Base-by-base conservation (phyloP, 2,797 vertebrate genomes). In the Varecia variegata region DNA sequence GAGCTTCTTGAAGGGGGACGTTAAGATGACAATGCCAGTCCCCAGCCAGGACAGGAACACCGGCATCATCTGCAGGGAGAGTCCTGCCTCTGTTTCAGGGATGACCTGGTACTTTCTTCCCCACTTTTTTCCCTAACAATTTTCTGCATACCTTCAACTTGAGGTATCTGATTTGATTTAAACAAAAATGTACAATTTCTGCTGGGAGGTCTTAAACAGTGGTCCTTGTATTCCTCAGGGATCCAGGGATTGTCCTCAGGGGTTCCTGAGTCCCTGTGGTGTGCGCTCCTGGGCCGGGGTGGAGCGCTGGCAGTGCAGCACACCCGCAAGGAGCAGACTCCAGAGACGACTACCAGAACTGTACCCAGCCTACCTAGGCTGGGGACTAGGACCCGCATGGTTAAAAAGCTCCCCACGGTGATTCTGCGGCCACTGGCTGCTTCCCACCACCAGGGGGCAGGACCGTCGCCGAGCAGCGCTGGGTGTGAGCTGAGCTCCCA, bases 341-440 rank as follows among this genome's bases (percentile, higher is more conserved):
- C 1, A 23, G 65, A 40, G 45, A 47, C 0, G 27, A 10, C 18
- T 9, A n/a, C 7, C 0, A 0, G 54, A 25, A 10, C 32, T 0
- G 2, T 0, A 20, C 38, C 5, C 47, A 23, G 74, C 50, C 54
- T 62, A 47, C 30, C 21, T 13, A 20, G 45, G 38, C 77, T 35
- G 15, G 54, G 25, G 21, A 20, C n/a, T 40, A 58, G 86, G 65
- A 13, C 27, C 45, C 6, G n/a, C 27, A 62, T 0, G 32, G 70
- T 25, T 11, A 6, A 35, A 35, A 60, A 62, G 40, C 23, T 77
- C 25, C 65, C 45, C 10, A 6, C 1, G 18, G 27, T 20, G 92
- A 62, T 7, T 47, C n/a, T 23, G 35, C 0, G 3, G 79, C 5
- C 30, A 50, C 70, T 25, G n/a, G 23, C 50, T 9, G 27, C 81